Evolutionary conservation across 1,140 invertebrate genomes (phyloP).

Genomic region (Reticulitermes speratus): DNA sequence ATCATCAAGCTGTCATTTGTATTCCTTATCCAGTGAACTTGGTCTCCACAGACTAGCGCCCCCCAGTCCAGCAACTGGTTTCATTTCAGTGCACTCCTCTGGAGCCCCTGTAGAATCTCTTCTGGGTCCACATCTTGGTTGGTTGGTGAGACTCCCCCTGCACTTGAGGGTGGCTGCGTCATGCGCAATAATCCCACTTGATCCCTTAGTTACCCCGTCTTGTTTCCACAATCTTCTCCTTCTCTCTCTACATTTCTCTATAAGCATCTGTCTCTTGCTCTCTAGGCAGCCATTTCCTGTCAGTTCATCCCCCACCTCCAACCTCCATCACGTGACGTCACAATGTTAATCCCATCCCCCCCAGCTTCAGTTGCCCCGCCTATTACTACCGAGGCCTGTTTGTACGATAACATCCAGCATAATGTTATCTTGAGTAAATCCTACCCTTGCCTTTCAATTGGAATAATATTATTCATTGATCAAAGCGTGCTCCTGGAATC

Average conservation of each 20-base stretch:
- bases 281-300: slow-evolving; percentile 17
- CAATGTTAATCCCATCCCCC: slow-evolving; percentile 15
- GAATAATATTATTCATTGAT: slow-evolving; percentile 18
- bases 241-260: slow-evolving; percentile 11
- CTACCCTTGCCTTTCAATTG: slow-evolving; percentile 11
- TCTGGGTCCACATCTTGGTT: slow-evolving; percentile 3
- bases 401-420: slow-evolving; percentile 6
- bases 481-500: not conserved
- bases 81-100: not conserved
- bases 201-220: slow-evolving; percentile 9
- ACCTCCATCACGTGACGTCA: slow-evolving; percentile 5
- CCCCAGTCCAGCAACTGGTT: not conserved
- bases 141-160: slow-evolving; percentile 1
- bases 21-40: not conserved
- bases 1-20: not conserved
- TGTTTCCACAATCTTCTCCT: not conserved
- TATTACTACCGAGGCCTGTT: not conserved
- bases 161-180: slow-evolving; percentile 11
- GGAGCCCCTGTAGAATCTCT: not conserved
- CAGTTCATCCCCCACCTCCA: not conserved
- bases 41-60: not conserved
- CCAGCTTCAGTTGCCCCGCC: not conserved
- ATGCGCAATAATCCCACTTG: slow-evolving; percentile 17
- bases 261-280: slow-evolving; percentile 14
- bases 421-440: slow-evolving; percentile 16